Evolutionary conservation across 2,113 vertebrate species (phyloP).

Genomic region (Amblyornis subalaris): DNA sequence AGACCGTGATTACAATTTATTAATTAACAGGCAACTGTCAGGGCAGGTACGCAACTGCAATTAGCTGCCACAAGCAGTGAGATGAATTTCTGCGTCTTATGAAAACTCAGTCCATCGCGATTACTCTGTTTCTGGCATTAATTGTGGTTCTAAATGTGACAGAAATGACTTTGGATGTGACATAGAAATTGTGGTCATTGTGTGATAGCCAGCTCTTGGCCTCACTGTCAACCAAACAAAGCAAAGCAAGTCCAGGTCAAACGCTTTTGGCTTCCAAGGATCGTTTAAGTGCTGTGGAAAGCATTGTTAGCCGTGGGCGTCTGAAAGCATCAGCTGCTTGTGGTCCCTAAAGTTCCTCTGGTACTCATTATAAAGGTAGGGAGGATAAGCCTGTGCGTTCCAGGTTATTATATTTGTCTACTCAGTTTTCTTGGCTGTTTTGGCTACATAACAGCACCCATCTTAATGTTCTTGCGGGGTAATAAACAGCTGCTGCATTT

Average conservation of each 20-base stretch:
- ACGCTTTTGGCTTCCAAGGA: constrained; percentile 23
- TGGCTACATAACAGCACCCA: not conserved
- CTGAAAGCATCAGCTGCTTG: constrained; percentile 12
- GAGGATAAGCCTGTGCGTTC: constrained; percentile 24
- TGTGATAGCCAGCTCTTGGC: constrained; percentile 26
- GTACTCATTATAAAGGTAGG: constrained; percentile 51
- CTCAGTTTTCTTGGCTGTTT: not conserved
- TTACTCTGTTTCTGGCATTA: constrained; percentile 9
- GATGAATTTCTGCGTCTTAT: not conserved
- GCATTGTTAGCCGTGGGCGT: not conserved
- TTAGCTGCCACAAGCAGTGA: not conserved
- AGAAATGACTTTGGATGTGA: constrained; percentile 24
- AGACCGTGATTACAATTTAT: not conserved
- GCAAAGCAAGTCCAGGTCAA: constrained; percentile 45
- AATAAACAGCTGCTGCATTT: constrained; percentile 43
- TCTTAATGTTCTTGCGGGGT: not conserved
- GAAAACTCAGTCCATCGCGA: fast-evolving
- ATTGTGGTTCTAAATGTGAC: not conserved
- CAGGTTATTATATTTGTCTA: constrained; percentile 27
- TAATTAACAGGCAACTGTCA: not conserved
- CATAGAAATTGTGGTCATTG: constrained; percentile 33
- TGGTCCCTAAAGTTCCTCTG: constrained; percentile 39
- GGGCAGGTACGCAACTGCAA: not conserved
- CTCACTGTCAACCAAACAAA: constrained; percentile 30
- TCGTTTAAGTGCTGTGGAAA: not conserved